These are phyloP conservation scores for Polymixis lichenea DNA, from an alignment of 2,888 invertebrate genomes.

Conservation along the genomic window DNA sequence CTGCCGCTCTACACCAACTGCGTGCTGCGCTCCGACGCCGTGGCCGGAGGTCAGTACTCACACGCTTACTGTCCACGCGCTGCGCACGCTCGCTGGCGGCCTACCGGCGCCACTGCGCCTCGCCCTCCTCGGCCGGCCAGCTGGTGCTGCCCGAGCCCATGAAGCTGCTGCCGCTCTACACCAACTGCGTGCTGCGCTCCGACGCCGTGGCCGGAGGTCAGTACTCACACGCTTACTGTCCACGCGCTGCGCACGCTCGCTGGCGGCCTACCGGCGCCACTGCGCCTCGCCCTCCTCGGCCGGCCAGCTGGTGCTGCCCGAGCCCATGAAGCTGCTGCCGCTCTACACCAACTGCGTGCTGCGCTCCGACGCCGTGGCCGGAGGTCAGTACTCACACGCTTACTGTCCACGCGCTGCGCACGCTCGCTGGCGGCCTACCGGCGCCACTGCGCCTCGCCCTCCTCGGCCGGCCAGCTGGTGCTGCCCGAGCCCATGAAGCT, in stretches of 20 bases:
- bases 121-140: conserved; percentile 97
- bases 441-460: conserved; percentile 95
- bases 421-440: conserved; percentile 96
- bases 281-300: conserved; percentile 97
- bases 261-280: conserved; percentile 94
- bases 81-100: conserved; percentile 97
- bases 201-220: conserved; percentile 97
- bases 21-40: conserved; percentile 97
- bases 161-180: conserved; percentile 98
- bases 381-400: conserved; percentile 91
- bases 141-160: conserved; percentile 99
- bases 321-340: conserved; percentile 99
- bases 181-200: conserved; percentile 97
- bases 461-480: conserved; percentile 98
- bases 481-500: conserved; percentile 99
- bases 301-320: conserved; percentile 99
- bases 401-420: conserved; percentile 95
- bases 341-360: conserved; percentile 98
- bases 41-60: conserved; percentile 93
- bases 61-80: conserved; percentile 94
- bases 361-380: conserved; percentile 97
- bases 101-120: conserved; percentile 95
- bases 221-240: conserved; percentile 92
- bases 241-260: conserved; percentile 95
- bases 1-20: conserved; percentile 98